Percentiles rank a stretch among this genome's conserved stretches.
Conservation (phyloP, 1,140 invertebrate genomes). For the Bombus vancouverensis region DNA sequence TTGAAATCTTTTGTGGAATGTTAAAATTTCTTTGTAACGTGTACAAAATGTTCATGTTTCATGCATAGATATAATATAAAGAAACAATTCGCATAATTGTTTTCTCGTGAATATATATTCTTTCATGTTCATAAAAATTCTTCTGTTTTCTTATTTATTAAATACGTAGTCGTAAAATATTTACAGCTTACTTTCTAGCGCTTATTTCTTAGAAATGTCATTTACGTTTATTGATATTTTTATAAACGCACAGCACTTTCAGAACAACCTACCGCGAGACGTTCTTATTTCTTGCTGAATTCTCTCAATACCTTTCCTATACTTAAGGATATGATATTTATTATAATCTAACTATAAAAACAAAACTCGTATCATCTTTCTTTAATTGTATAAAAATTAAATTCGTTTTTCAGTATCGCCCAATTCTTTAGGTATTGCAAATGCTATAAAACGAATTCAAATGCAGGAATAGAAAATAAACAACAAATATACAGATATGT, state of each 20-base stretch:
- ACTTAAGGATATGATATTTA: constrained; percentile 17
- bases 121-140: neutral
- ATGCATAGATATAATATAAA: neutral
- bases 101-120: neutral
- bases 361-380: neutral
- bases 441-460: neutral
- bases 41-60: constrained; percentile 1
- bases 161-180: constrained; percentile 11
- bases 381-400: neutral
- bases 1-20: constrained; percentile 2
- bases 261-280: neutral
- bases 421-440: neutral
- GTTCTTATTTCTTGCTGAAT: neutral
- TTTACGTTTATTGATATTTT: neutral
- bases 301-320: neutral
- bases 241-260: neutral
- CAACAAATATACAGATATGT: neutral
- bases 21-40: neutral
- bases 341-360: neutral
- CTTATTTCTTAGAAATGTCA: neutral
- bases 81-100: neutral
- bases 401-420: neutral
- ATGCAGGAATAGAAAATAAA: no score
- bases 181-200: neutral
- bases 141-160: neutral